Base-by-base conservation (phyloP, 1,140 invertebrate genomes). In the Gryon sp. region DNA sequence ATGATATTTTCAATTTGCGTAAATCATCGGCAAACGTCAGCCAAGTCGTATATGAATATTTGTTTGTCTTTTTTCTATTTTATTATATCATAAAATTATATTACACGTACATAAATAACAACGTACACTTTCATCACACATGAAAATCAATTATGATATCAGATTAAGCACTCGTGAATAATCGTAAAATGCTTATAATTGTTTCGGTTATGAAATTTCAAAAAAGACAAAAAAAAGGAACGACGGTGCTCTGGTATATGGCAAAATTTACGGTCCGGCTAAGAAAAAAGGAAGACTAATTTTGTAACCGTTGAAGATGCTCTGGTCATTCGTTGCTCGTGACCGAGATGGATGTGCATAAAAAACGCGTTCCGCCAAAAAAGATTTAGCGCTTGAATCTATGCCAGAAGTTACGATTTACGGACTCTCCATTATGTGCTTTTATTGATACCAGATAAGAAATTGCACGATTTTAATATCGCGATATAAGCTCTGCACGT, bases 371-470 rank as follows among this genome's bases (percentile, higher is more conserved):
- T 68, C 24, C 18, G 14, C 12, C 9, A n/a, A 32, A 24, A 26
- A 40, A 57, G 63, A 68, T 68, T 50, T 57, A 68, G 22, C 32
- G 52, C 36, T 57, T 57, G 50, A 68, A 41, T 12, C 15, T 40
- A 38, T 43, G 52, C 41, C 43, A 50, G 6, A 28, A 24, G 19
- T n/a, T 26, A 22, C 16, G 26, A 69, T 59, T 69, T 59, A 69
- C 9, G 26, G 20, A 69, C 45, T 62, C 20, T 36, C 20, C 16
- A 38, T 48, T 34, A 60, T 28, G 19, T 18, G 22, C 30, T 36
- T 34, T 46, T 59, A 45, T 59, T 36, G 28, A 36, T 36, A 45
- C 16, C 40, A 16, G 28, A 36, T 59, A 45, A 40, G 6, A 34
- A 34, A 46, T 34, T 22, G 18, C 8, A 41, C 12, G 12, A 30